Evolutionary conservation across 2,797 vertebrate species (phyloP).

Genomic region (Spinus pinus): DNA sequence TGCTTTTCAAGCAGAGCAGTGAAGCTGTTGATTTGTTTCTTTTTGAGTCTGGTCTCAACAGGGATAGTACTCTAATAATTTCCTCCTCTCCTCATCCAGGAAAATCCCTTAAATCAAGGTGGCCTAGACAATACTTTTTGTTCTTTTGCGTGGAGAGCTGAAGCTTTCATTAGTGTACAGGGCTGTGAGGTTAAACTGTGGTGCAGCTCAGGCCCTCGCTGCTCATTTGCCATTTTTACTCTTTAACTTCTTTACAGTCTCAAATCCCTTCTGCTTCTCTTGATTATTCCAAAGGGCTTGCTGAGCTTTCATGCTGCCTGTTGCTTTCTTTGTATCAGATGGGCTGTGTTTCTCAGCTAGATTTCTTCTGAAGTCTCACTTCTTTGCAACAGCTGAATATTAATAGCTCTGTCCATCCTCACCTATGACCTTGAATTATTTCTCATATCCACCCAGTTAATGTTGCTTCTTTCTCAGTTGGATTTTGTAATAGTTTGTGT

Average conservation of each 20-base stretch:
- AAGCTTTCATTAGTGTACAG: not conserved
- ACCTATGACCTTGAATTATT: not conserved
- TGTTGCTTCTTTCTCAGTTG: not conserved
- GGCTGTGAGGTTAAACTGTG: not conserved
- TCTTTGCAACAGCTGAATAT: not conserved
- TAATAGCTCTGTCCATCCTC: not conserved
- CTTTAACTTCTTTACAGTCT: not conserved
- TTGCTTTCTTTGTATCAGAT: not conserved
- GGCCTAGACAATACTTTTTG: not conserved
- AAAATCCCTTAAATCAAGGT: not conserved
- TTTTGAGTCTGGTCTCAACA: not conserved
- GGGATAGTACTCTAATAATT: not conserved
- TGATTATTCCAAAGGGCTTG: not conserved
- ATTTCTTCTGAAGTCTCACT: not conserved
- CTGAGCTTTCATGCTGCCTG: not conserved
- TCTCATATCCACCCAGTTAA: not conserved
- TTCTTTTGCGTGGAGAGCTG: not conserved
- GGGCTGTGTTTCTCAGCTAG: not conserved
- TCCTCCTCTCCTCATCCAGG: not conserved
- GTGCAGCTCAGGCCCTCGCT: not conserved
- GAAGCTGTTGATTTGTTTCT: not conserved
- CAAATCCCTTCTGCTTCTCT: not conserved
- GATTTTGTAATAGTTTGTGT: not conserved
- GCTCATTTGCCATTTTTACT: not conserved
- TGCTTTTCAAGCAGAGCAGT: not conserved